phyloP scores from a whole-genome alignment of 2,888 invertebrate species.

The Acrobasis suavella region DNA sequence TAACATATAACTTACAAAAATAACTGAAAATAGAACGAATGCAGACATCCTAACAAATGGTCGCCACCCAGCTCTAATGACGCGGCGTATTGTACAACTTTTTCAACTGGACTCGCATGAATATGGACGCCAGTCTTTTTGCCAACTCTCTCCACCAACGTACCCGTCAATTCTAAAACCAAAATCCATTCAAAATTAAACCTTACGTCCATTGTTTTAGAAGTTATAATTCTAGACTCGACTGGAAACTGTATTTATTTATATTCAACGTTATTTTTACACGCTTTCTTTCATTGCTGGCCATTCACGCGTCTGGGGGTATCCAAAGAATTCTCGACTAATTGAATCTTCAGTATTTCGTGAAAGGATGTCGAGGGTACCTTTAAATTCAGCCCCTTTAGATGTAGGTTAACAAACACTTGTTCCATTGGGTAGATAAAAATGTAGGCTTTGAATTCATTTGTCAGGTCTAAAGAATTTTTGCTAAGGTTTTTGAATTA shows the following conservation, averaged over 20 bases:
- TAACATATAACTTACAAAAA: too few relatives aligned
- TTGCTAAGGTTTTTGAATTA: too few relatives aligned
- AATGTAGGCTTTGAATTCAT: slow-evolving; percentile 16
- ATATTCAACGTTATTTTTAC: slow-evolving; percentile 59
- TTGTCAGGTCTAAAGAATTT: neutral
- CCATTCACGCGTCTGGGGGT: slow-evolving; percentile 52
- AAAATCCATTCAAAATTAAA: neutral
- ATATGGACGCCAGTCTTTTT: slow-evolving; percentile 44
- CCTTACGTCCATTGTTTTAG: slow-evolving; percentile 5
- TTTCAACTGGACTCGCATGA: slow-evolving; percentile 57
- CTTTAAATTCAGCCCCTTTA: slow-evolving; percentile 31
- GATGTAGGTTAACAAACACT: slow-evolving; percentile 43
- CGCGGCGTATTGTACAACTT: slow-evolving; percentile 64
- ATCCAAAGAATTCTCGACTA: slow-evolving; percentile 50
- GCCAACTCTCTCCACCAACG: slow-evolving; percentile 16
- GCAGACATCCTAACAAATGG: slow-evolving; percentile 44
- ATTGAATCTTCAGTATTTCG: slow-evolving; percentile 53
- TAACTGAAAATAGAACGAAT: neutral
- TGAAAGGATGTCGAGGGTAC: slow-evolving; percentile 33
- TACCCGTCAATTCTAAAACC: neutral
- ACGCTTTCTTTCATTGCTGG: slow-evolving; percentile 40
- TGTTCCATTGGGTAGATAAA: slow-evolving; percentile 15
- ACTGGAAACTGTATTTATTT: slow-evolving; percentile 38
- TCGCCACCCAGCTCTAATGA: slow-evolving; percentile 57
- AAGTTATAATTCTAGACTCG: neutral